A percentile compares a stretch with the other conserved stretches of the same genome.
phyloP scores from a whole-genome alignment of 2,113 vertebrate genomes.

The Toxotes jaculatrix region DNA sequence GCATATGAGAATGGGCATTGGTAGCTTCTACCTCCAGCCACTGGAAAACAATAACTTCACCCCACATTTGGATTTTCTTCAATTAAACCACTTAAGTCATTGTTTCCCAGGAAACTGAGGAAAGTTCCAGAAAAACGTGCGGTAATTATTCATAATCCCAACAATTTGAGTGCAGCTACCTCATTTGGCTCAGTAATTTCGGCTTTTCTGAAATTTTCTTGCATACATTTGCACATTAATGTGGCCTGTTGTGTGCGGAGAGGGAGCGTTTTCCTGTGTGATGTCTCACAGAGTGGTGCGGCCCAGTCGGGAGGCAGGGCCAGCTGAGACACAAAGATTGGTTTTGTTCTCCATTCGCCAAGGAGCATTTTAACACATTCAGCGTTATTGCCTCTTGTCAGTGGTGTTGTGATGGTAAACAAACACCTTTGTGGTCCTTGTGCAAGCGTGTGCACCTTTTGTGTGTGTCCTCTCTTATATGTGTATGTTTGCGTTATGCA shows the following conservation, averaged over 20 bases:
- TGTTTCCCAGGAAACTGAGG: slow-evolving; percentile 92
- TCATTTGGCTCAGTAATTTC: slow-evolving; percentile 85
- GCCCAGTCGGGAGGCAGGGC: slow-evolving; percentile 98
- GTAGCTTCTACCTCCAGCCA: slow-evolving; percentile 31
- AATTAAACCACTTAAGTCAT: slow-evolving; percentile 89
- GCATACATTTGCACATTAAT: slow-evolving; percentile 99
- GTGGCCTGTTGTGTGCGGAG: slow-evolving; percentile 94
- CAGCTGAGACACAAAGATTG: slow-evolving; percentile 99
- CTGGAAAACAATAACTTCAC: slow-evolving; percentile 51
- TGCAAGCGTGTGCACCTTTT: slow-evolving; percentile 2
- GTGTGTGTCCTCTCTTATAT: background rate
- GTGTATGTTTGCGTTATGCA: background rate
- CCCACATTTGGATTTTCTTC: slow-evolving; percentile 65
- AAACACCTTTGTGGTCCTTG: slow-evolving; percentile 59
- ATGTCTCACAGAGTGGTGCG: slow-evolving; percentile 95
- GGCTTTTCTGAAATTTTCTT: slow-evolving; percentile 89
- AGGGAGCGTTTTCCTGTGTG: slow-evolving; percentile 94
- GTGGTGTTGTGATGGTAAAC: slow-evolving; percentile 64
- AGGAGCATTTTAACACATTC: slow-evolving; percentile 96
- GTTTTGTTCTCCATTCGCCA: slow-evolving; percentile 96
- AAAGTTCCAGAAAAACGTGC: slow-evolving; percentile 95
- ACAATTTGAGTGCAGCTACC: slow-evolving; percentile 96
- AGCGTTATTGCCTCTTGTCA: slow-evolving; percentile 84
- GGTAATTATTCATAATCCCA: slow-evolving; percentile 99
- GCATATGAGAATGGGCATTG: slow-evolving; percentile 17